Base-by-base conservation (phyloP, 30 jellyfish, hydroid and myxozoan genomes). In the Catostylus mosaicus region DNA sequence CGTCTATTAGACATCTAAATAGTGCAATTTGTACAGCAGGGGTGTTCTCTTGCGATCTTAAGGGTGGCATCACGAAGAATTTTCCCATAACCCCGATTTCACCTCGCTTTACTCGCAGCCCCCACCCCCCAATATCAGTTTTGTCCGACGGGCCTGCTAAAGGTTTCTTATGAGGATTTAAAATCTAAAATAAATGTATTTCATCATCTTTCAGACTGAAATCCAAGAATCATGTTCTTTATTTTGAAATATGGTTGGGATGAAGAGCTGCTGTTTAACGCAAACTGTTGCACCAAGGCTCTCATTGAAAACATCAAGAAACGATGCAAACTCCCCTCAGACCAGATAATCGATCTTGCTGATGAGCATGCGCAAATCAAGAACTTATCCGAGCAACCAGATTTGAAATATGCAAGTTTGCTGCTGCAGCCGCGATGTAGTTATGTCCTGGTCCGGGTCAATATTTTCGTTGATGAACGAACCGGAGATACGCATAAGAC, bases 361-460 rank as follows among this genome's bases (percentile, higher is more conserved):
- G 98, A 92, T 38, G 94, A 85, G 75, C 91, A 85, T 8, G 98
- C 96, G 29, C 47, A 50, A 1, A 90, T 92, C 3, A 93, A 73
- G 69, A 86, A 86, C 59, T 72, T 92, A 0, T 20, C 95, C 20
- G 96, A 80, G 27, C 90, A 81, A 52, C 94, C 98, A 24, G 87
- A 40, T 34, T 64, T 57, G 80, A 78, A 66, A 30, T 92, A 70
- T 66, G 98, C 98, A 30, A 77, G 89, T 40, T 71, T 67, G 31
- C 36, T 61, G 1, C 79, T 92, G 19, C 92, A 79, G 71, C 84
- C 91, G 22, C 34, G 98, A 30, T 73, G 78, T 59, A 50, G 80
- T 6, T 92, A 92, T 65, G 75, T 92, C 26, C 92, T 92, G 6
- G 79, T 92, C 47, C 88, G 29, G 80, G 95, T 80, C 37, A 82